Percentiles rank a stretch among this genome's conserved stretches.
Conservation (phyloP, 2,888 invertebrate genomes). For the Apodemia hepburni region DNA sequence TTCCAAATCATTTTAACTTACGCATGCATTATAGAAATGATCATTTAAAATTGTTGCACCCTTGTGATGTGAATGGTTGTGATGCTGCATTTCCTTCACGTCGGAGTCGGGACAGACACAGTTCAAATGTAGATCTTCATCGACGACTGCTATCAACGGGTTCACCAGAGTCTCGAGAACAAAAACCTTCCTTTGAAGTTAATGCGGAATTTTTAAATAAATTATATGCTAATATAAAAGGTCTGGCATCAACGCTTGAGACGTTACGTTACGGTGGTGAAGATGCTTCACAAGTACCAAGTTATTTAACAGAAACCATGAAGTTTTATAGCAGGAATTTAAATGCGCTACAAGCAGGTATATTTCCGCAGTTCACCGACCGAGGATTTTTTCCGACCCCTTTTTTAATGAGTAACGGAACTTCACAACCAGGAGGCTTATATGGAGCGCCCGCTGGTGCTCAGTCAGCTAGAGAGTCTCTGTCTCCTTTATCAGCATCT, state of each 20-base stretch:
- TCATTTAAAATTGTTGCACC: slow-evolving; percentile 93
- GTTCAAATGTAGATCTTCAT: slow-evolving; percentile 77
- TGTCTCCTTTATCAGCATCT: slow-evolving; percentile 70
- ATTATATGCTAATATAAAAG: slow-evolving; percentile 88
- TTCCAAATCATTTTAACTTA: slow-evolving; percentile 94
- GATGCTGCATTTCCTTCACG: slow-evolving; percentile 95
- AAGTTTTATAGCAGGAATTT: slow-evolving; percentile 73
- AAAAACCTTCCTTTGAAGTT: slow-evolving; percentile 80
- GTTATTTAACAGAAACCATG: slow-evolving; percentile 73
- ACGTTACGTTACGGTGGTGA: slow-evolving; percentile 81
- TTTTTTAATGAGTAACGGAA: slow-evolving; percentile 65
- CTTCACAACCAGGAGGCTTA: slow-evolving; percentile 53
- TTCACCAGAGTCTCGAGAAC: slow-evolving; percentile 73
- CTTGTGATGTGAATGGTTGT: slow-evolving; percentile 94
- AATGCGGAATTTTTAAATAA: slow-evolving; percentile 91
- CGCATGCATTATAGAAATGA: slow-evolving; percentile 96
- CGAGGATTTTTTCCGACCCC: slow-evolving; percentile 67
- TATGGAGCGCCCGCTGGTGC: slow-evolving; percentile 65
- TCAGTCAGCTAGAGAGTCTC: slow-evolving; percentile 64
- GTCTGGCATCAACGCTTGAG: slow-evolving; percentile 80
- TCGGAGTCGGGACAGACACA: slow-evolving; percentile 81
- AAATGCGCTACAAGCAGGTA: slow-evolving; percentile 62
- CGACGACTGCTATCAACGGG: slow-evolving; percentile 72
- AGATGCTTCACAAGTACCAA: slow-evolving; percentile 63
- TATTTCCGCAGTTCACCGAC: slow-evolving; percentile 66